Evolutionary conservation across 2,888 invertebrate genomes (phyloP), one percentile per base, ranked within the genome.

Genomic region (Cheilosia grossa): DNA sequence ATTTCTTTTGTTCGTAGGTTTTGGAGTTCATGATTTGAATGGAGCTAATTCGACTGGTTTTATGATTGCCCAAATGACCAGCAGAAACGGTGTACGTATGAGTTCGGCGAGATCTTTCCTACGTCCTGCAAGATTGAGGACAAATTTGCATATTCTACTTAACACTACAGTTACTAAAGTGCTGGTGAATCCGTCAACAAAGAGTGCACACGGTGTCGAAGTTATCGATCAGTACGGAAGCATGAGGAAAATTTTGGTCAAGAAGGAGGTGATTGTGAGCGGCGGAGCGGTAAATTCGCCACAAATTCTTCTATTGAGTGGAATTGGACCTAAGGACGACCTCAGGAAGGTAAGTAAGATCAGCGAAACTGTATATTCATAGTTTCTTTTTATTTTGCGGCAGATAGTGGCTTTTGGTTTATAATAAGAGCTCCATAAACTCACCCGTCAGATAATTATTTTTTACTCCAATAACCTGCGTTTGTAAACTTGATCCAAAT

Each of bases 261-360:
- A 94, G 87, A 97, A 96, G 89, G 97, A 97, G 91, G 95, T 98
- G 0, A 96, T 98, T 40, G 88, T 88, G 87, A 94, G 94, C 86
- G 95, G 94, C 9, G 97, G 99, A 0, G 96, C 99, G 13, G 96
- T 99, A 1, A 98, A 97, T 87, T 97, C 98, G 0, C 98, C 99
- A 0, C 99, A 99, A 90, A 93, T 99, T 58, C 94, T 99, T 15
- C 94, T 98, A 89, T 93, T 98, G 51, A 98, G 98, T 87, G 99
- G 99, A 10, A 93, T 98, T 13, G 98, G 98, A 0, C 96, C 96
- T 37, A 94, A 93, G 2, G 94, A 94, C 0, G 96, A 97, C 17
- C 92, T 98, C 19, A 88, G 93, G 13, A 92, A 93, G 86, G 94
- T 93, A 2, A 92, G 80, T 42, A 4, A 7, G 13, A 30, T 17